These are phyloP conservation scores for Glyphotaelius pellucidus DNA, from an alignment of 2,888 invertebrate species.

Conservation along the genomic window DNA sequence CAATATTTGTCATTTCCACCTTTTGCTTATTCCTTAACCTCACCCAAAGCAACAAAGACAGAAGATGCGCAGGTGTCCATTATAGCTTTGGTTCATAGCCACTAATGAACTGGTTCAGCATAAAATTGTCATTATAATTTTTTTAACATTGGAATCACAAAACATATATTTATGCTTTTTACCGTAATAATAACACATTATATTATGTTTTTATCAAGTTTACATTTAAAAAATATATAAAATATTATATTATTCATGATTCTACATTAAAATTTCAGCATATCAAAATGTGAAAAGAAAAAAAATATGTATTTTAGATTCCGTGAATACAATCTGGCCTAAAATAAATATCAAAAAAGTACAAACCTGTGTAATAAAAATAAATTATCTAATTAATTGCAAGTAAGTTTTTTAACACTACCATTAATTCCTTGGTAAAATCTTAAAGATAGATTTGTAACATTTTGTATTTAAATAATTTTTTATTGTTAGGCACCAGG, in stretches of 20 bases:
- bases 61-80: neutral
- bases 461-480: neutral
- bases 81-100: neutral
- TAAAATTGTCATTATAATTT: neutral
- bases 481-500: neutral
- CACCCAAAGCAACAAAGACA: neutral
- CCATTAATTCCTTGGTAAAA: neutral
- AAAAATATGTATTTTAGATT: neutral
- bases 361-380: neutral
- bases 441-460: neutral
- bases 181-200: no score
- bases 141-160: neutral
- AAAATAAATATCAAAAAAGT: neutral
- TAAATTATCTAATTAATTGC: neutral
- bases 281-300: neutral
- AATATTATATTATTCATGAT: neutral
- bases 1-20: neutral
- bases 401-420: neutral
- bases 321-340: neutral
- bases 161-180: no score
- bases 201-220: neutral
- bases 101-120: neutral
- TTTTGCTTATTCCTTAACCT: neutral
- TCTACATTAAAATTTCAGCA: neutral
- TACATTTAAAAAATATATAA: neutral